Percentiles rank a stretch among this genome's conserved stretches.
These are phyloP conservation scores for Marasmarcha lunaedactyla DNA, from an alignment of 2,888 invertebrate species.

Conservation along the genomic window DNA sequence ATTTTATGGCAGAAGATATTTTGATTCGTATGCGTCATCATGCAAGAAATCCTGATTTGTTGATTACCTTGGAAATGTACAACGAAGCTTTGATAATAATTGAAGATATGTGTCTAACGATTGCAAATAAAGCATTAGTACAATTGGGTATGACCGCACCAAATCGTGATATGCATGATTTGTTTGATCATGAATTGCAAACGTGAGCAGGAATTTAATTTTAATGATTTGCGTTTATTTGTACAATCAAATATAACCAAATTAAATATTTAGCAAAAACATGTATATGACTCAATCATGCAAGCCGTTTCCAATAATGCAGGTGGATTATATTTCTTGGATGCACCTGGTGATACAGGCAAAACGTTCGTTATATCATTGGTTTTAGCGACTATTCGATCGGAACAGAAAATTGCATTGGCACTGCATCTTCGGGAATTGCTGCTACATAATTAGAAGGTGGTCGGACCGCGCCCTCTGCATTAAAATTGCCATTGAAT, in stretches of 20 bases:
- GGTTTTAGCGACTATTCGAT: constrained; percentile 13
- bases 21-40: too few relatives aligned
- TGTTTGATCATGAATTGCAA: constrained; percentile 12
- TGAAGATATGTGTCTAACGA: too few relatives aligned
- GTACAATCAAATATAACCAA: constrained; percentile 10
- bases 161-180: too few relatives aligned
- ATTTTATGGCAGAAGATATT: too few relatives aligned
- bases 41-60: too few relatives aligned
- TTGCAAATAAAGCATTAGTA: too few relatives aligned
- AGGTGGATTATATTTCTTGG: constrained; percentile 13
- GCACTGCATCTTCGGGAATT: constrained; percentile 15
- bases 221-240: constrained; percentile 4
- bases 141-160: too few relatives aligned
- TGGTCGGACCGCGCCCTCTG: constrained; percentile 16
- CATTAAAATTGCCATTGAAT: constrained; percentile 17
- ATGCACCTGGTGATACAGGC: constrained; percentile 8
- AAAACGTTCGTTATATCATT: constrained; percentile 11
- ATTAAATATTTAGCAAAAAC: constrained; percentile 11
- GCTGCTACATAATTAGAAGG: constrained; percentile 16
- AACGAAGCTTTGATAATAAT: too few relatives aligned
- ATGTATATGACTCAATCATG: constrained; percentile 11
- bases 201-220: constrained; percentile 10
- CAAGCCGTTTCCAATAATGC: constrained; percentile 12
- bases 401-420: constrained; percentile 11
- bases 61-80: too few relatives aligned